Evolutionary conservation across 2,888 invertebrate species (phyloP).

Genomic region (Drosophila austrosaltans): DNA sequence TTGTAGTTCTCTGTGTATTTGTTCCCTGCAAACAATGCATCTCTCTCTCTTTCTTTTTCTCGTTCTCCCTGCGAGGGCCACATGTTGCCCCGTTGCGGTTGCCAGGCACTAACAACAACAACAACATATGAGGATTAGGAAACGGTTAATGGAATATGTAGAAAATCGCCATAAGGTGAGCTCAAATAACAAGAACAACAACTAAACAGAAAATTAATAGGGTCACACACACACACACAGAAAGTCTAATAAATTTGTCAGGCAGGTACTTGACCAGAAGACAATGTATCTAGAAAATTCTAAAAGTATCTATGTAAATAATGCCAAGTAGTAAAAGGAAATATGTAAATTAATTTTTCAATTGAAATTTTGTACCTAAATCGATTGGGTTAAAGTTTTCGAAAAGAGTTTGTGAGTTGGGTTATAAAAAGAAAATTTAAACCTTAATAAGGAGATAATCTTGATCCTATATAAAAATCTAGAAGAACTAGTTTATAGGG

Average conservation of each 20-base stretch:
- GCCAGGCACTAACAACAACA: slow-evolving; percentile 20
- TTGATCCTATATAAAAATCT: too few relatives aligned
- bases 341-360: too few relatives aligned
- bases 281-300: background rate
- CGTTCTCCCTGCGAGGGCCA: slow-evolving; percentile 12
- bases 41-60: background rate
- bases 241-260: background rate
- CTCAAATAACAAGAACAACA: background rate
- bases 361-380: too few relatives aligned
- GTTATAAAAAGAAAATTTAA: too few relatives aligned
- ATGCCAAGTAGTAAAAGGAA: too few relatives aligned
- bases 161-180: slow-evolving; percentile 13
- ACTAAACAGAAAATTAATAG: background rate
- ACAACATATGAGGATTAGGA: slow-evolving; percentile 4
- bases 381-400: too few relatives aligned
- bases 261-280: background rate
- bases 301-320: too few relatives aligned
- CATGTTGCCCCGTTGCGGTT: slow-evolving; percentile 61
- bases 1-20: slow-evolving; percentile 62
- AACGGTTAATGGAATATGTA: slow-evolving; percentile 25
- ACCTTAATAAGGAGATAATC: too few relatives aligned
- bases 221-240: background rate
- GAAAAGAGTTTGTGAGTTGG: too few relatives aligned
- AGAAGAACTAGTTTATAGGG: background rate
- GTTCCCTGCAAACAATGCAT: slow-evolving; percentile 65